A percentile compares a stretch with the other conserved stretches of the same genome.
Evolutionary conservation across 2,888 invertebrate genomes (phyloP).

Genomic region (Sesia apiformis): DNA sequence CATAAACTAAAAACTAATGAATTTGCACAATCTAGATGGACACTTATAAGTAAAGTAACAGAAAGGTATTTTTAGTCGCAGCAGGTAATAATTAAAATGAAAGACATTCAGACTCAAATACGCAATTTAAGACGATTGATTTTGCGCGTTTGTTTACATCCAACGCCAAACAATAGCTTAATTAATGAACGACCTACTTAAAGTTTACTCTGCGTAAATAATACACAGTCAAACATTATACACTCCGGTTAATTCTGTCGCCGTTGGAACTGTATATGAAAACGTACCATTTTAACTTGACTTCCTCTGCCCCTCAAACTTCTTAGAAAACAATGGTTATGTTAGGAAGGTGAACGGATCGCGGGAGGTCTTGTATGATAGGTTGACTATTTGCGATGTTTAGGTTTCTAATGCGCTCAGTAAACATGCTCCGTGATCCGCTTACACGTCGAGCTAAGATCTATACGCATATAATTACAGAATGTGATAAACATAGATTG

Average conservation of each 20-base stretch:
- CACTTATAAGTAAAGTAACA: too few species aligned
- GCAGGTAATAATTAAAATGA: too few species aligned
- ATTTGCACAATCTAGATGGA: too few species aligned
- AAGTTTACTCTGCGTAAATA: slow-evolving; percentile 46
- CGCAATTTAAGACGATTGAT: too few species aligned
- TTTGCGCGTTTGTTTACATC: not conserved
- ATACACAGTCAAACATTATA: slow-evolving; percentile 44
- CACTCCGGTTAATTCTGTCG: slow-evolving; percentile 44
- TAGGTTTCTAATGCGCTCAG: slow-evolving; percentile 50
- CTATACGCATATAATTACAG: slow-evolving; percentile 22
- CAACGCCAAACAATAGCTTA: slow-evolving; percentile 26
- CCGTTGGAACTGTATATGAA: slow-evolving; percentile 23
- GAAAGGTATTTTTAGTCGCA: too few species aligned
- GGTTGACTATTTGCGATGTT: slow-evolving; percentile 27
- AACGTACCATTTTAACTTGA: slow-evolving; percentile 25
- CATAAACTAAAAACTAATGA: too few species aligned
- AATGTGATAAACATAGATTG: slow-evolving; percentile 11
- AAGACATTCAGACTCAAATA: too few species aligned
- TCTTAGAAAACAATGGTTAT: not conserved
- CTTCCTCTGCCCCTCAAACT: slow-evolving; percentile 14
- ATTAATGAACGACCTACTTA: slow-evolving; percentile 33
- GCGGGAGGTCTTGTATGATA: slow-evolving; percentile 22
- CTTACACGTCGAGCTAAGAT: slow-evolving; percentile 27
- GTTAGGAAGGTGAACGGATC: slow-evolving; percentile 9
- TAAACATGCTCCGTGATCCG: slow-evolving; percentile 49